Percentiles rank a stretch among this genome's conserved stretches.
phyloP scores from a whole-genome alignment of 2,797 vertebrate species.

The Cheirogaleus major region DNA sequence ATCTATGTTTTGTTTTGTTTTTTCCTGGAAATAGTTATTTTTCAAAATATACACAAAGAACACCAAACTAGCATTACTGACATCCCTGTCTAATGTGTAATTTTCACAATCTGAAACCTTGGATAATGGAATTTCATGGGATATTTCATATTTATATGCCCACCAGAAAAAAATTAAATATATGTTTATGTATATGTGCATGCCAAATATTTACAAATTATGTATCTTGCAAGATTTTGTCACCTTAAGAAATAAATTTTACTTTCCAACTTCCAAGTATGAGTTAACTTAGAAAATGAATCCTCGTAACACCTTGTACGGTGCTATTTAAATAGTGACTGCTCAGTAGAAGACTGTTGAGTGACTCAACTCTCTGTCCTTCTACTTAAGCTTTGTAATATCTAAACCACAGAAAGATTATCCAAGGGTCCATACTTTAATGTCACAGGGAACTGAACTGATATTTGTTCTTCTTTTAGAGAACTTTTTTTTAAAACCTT shows the following conservation, averaged over 20 bases:
- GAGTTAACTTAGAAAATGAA: conserved; percentile 11
- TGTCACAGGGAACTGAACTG: not conserved
- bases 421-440: not conserved
- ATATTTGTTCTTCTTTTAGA: conserved; percentile 15
- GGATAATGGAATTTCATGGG: conserved; percentile 31
- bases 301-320: not conserved
- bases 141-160: not conserved
- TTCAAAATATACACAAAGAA: conserved; percentile 28
- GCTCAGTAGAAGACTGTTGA: not conserved
- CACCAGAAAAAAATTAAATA: not conserved
- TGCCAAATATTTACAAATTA: not conserved
- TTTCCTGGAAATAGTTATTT: conserved; percentile 40
- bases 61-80: not conserved
- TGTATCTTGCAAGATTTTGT: not conserved
- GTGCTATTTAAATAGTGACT: not conserved
- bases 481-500: not conserved
- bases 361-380: not conserved
- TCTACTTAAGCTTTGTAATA: not conserved
- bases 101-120: not conserved
- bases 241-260: conserved; percentile 2
- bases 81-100: not conserved
- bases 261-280: not conserved
- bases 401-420: not conserved
- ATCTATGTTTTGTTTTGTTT: not conserved
- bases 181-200: not conserved